Evolutionary conservation across 2,797 vertebrate species (phyloP), one percentile per base, ranked within the genome.

Genomic region (Melanotaenia pygmaea): DNA sequence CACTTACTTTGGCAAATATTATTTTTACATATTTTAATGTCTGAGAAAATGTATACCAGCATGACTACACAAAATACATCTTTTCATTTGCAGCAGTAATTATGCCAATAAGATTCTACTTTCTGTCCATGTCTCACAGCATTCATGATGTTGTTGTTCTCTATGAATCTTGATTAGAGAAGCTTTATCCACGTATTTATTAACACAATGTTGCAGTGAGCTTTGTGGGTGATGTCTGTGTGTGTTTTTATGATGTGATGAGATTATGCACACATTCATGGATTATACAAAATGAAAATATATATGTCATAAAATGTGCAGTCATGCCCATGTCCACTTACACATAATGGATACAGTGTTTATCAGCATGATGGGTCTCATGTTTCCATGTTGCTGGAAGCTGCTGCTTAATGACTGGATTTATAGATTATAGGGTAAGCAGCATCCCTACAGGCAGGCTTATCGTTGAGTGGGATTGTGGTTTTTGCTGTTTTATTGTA

Each of bases 401-500:
- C 22, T 38, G 14, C 53, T 63, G 78, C 30, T n/a, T 70, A 47
- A 69, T 78, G 60, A 61, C 57, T 59, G 34, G 6, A 34, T 74
- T 68, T 72, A 69, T 74, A 51, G 70, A 63, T 85, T 70, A 76
- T 68, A n/a, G 70, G 45, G 59, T 82, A 74, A 56, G 57, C 63
- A 26, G 70, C 20, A 61, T 20, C 20, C 61, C n/a, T 3, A 51
- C 51, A 16, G 57, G 16, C 37, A n/a, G 37, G 62, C 37, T 70
- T 66, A 43, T 64, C 61, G 4, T 65, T 64, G 10, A 68, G 30
- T 34, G 5, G 50, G 30, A 24, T 37, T 67, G 47, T 56, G 37
- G 0, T 40, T 70, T 63, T 26, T 13, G 34, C 22, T 26, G n/a
- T 32, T 50, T 54, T 62, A 54, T 54, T n/a, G n/a, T 58, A 14